Evolutionary conservation across 2,113 vertebrate genomes (phyloP).

Genomic region (Lampris incognitus): DNA sequence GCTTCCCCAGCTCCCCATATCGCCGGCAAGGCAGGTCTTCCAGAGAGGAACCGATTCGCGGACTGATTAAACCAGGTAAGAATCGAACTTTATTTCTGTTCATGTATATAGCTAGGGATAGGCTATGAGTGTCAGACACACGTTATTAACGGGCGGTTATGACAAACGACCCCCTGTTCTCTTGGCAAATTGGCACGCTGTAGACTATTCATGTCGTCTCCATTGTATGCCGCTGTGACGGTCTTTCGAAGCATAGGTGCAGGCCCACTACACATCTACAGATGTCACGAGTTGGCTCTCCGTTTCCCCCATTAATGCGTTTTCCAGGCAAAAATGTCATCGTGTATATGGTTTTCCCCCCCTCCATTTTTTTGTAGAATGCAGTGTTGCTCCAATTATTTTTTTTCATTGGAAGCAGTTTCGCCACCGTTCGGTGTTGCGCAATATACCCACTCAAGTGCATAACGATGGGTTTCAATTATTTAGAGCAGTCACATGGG

Average conservation of each 20-base stretch:
- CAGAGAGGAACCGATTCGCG: slow-evolving; percentile 48
- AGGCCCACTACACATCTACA: slow-evolving; percentile 28
- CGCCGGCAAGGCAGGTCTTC: slow-evolving; percentile 37
- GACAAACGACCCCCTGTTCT: too few relatives aligned
- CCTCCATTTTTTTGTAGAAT: background rate
- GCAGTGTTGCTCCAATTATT: background rate
- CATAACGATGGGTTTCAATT: background rate
- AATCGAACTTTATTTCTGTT: background rate
- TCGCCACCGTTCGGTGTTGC: slow-evolving; percentile 1
- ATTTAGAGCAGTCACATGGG: slow-evolving; percentile 22
- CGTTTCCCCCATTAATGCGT: background rate
- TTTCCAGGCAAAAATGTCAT: background rate
- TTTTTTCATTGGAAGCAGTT: background rate
- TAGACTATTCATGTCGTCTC: too few relatives aligned
- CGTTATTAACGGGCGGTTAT: too few relatives aligned
- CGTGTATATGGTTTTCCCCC: background rate
- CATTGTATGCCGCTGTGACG: too few relatives aligned
- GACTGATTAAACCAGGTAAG: slow-evolving; percentile 72
- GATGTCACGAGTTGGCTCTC: slow-evolving; percentile 15
- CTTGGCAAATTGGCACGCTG: too few relatives aligned
- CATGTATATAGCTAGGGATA: background rate
- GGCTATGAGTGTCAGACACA: too few relatives aligned
- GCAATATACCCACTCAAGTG: slow-evolving; percentile 3
- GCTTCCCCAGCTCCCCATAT: slow-evolving; percentile 58
- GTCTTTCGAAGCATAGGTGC: too few relatives aligned